These are phyloP conservation scores for Tanytarsus gracilentus DNA, from an alignment of 2,888 invertebrate genomes.

Conservation along the genomic window DNA sequence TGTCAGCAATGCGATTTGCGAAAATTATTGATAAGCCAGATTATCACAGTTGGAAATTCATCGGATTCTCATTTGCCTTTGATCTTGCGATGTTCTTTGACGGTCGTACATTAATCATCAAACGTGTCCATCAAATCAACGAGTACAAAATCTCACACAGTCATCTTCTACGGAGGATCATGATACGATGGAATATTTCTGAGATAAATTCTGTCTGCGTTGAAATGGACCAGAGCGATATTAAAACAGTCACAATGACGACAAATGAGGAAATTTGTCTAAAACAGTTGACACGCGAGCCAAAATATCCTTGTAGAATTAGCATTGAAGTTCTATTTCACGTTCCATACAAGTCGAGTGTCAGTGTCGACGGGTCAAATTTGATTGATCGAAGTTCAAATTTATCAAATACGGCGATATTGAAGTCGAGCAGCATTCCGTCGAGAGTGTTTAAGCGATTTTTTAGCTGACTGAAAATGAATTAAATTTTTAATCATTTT, in stretches of 20 bases:
- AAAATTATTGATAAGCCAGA: constrained; percentile 16
- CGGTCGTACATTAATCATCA: constrained; percentile 16
- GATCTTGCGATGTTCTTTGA: constrained; percentile 20
- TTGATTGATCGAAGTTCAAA: not conserved
- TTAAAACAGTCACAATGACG: constrained; percentile 16
- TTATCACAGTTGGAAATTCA: constrained; percentile 16
- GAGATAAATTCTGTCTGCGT: not conserved
- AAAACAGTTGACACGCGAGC: constrained; percentile 1
- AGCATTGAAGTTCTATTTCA: constrained; percentile 18
- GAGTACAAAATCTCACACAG: constrained; percentile 14
- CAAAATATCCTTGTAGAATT: constrained; percentile 19
- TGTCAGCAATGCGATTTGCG: constrained; percentile 6
- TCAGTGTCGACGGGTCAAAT: not conserved
- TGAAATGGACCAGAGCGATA: not conserved
- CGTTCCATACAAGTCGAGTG: constrained; percentile 12
- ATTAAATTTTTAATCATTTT: no score
- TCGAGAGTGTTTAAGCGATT: constrained; percentile 6
- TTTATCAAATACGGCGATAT: not conserved
- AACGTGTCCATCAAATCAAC: constrained; percentile 18
- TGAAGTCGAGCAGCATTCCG: not conserved
- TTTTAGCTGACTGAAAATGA: constrained; percentile 3
- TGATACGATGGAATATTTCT: constrained; percentile 11
- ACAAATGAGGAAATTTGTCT: constrained; percentile 13
- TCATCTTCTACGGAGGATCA: constrained; percentile 4
- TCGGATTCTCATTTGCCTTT: constrained; percentile 12